These are phyloP conservation scores for Zaprionus davidi DNA, from an alignment of 1,140 invertebrate species.

Conservation along the genomic window DNA sequence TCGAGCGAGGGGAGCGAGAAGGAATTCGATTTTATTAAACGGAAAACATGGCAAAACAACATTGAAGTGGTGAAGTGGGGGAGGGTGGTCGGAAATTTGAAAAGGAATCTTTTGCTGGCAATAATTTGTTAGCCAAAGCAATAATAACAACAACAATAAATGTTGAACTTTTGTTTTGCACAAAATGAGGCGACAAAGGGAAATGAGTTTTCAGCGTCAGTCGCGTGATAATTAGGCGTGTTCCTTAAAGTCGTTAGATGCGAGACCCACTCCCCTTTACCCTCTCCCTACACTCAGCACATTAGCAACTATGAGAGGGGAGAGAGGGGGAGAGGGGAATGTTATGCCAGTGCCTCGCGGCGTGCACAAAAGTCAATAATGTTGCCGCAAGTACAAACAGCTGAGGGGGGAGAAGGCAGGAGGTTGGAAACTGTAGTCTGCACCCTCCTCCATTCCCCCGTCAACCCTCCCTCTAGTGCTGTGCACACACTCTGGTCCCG, in stretches of 20 bases:
- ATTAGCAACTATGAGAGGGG: not conserved
- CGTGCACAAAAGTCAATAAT: conserved; percentile 65
- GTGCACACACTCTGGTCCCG: not conserved
- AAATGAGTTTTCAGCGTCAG: conserved; percentile 57
- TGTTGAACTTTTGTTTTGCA: conserved; percentile 68
- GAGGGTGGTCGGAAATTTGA: conserved; percentile 46
- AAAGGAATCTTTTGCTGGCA: conserved; percentile 63
- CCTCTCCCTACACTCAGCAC: not conserved
- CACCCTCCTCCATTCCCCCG: not conserved
- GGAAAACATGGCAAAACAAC: conserved; percentile 43
- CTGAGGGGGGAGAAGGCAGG: not conserved
- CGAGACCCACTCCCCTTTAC: not conserved
- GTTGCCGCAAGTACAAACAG: conserved; percentile 68
- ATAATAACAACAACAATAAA: conserved; percentile 74
- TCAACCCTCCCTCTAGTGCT: not conserved
- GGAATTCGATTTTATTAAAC: conserved; percentile 77
- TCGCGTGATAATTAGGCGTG: conserved; percentile 67
- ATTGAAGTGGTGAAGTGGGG: not conserved
- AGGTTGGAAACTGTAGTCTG: not conserved
- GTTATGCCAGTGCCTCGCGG: not conserved
- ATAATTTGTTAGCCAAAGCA: conserved; percentile 67
- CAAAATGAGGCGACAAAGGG: conserved; percentile 42
- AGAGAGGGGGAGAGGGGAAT: not conserved
- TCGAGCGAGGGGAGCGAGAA: conserved; percentile 27
- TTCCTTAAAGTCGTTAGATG: conserved; percentile 49